These are phyloP conservation scores for Ibidorhyncha struthersii DNA, from an alignment of 2,113 vertebrate genomes.

Conservation along the genomic window DNA sequence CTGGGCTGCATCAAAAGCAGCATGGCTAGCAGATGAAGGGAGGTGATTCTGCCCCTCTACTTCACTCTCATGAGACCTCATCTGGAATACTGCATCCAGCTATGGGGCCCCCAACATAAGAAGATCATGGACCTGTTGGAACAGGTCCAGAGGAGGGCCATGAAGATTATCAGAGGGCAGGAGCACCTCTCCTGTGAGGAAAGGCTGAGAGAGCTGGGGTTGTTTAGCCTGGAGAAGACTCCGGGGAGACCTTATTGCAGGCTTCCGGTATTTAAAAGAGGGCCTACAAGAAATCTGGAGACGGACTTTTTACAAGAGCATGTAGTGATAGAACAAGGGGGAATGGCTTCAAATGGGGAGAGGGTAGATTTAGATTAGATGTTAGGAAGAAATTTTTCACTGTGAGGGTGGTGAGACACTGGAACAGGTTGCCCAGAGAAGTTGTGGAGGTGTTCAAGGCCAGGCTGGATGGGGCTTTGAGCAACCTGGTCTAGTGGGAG, in stretches of 20 bases:
- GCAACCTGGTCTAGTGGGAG: neutral
- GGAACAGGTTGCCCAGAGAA: neutral
- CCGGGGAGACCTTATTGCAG: neutral
- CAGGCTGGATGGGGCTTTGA: neutral
- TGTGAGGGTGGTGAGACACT: neutral
- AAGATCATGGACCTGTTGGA: too few species aligned
- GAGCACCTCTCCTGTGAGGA: too few species aligned
- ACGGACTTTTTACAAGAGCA: neutral
- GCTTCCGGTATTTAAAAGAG: neutral
- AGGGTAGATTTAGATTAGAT: neutral
- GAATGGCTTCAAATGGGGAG: neutral
- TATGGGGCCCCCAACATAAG: too few species aligned
- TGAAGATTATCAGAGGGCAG: too few species aligned
- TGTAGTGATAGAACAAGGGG: neutral
- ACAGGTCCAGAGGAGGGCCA: too few species aligned
- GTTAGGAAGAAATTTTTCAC: neutral
- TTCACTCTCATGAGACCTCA: too few species aligned
- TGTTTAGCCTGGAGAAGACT: too few species aligned
- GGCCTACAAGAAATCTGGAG: neutral
- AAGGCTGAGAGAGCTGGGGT: too few species aligned
- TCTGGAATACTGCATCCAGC: too few species aligned
- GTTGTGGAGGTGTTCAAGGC: neutral
- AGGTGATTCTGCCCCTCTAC: too few species aligned
- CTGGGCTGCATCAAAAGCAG: too few species aligned
- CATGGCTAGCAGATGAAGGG: too few species aligned